Evolutionary conservation across 2,888 invertebrate species (phyloP).

Genomic region (Xylophagus ater): DNA sequence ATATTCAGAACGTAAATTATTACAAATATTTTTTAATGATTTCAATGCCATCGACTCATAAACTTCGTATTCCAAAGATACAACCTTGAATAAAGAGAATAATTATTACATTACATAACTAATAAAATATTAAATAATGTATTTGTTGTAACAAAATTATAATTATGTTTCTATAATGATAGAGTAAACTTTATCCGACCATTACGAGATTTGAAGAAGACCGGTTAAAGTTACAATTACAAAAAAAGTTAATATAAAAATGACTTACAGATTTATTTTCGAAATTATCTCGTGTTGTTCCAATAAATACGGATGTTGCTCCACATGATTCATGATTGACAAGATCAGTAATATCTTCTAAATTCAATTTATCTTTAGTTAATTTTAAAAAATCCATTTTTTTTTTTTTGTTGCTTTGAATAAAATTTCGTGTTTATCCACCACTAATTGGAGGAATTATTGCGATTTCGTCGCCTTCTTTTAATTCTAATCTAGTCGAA

Average conservation of each 20-base stretch:
- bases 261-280: constrained; percentile 57
- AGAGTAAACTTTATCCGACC: too few species aligned
- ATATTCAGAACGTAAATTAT: constrained; percentile 62
- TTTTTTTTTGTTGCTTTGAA: constrained; percentile 3
- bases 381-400: constrained; percentile 61
- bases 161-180: too few species aligned
- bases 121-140: too few species aligned
- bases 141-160: too few species aligned
- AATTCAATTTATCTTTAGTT: constrained; percentile 51
- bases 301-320: constrained; percentile 80
- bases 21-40: constrained; percentile 67
- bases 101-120: constrained; percentile 2
- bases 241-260: not conserved
- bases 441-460: constrained; percentile 92
- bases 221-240: too few species aligned
- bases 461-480: constrained; percentile 70
- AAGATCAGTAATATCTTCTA: constrained; percentile 53
- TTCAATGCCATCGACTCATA: constrained; percentile 86
- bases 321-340: constrained; percentile 67
- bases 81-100: constrained; percentile 45
- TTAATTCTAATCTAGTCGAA: constrained; percentile 45
- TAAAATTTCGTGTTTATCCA: constrained; percentile 45
- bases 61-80: constrained; percentile 84
- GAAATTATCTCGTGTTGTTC: constrained; percentile 77
- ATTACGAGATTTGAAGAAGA: too few species aligned